phyloP scores from a whole-genome alignment of 2,797 vertebrate genomes.

The Nannoperca obscura region DNA sequence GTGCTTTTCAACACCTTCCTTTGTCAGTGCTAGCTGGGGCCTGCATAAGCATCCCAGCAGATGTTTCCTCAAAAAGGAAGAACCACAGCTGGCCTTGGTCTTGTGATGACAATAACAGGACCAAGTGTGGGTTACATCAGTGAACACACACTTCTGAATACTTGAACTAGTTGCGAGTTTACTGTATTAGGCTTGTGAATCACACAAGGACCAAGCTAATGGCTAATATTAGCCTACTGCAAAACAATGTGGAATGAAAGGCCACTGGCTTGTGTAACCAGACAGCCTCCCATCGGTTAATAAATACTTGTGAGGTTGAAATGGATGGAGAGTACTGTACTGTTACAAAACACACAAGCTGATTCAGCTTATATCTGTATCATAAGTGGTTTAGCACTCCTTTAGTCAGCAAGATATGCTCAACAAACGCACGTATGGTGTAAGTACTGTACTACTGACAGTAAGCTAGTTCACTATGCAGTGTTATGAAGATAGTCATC shows the following conservation, averaged over 20 bases:
- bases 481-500: not conserved
- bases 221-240: conserved; percentile 37
- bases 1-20: conserved; percentile 34
- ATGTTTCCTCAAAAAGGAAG: conserved; percentile 76
- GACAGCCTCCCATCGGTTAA: not conserved
- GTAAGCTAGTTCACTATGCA: not conserved
- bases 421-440: not conserved
- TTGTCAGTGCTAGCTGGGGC: conserved; percentile 36
- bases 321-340: conserved; percentile 1
- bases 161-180: not conserved
- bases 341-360: conserved; percentile 14
- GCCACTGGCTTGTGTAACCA: conserved; percentile 24
- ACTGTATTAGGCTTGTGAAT: not conserved
- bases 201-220: not conserved
- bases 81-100: conserved; percentile 35
- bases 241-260: conserved; percentile 30
- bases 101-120: conserved; percentile 34
- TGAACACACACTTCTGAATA: conserved; percentile 14
- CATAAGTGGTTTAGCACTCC: conserved; percentile 24
- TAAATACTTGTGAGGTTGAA: conserved; percentile 12
- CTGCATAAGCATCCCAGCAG: conserved; percentile 65
- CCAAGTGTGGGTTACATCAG: not conserved
- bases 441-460: not conserved
- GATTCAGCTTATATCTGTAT: conserved; percentile 1
- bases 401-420: conserved; percentile 33